Base-by-base conservation (phyloP, 1,140 invertebrate species). In the Drosophila subobscura region DNA sequence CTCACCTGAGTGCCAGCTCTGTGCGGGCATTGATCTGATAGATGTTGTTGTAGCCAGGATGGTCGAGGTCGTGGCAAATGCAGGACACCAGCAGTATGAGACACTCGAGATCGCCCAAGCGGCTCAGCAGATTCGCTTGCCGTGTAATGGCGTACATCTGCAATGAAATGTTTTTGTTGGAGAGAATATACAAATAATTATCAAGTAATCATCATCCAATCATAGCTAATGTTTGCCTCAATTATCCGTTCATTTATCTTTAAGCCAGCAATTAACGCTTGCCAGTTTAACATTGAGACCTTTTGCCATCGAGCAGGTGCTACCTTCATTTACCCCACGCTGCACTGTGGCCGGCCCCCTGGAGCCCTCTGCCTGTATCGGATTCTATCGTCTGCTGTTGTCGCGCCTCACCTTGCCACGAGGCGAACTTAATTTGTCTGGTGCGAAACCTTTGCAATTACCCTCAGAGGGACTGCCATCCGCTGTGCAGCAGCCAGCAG, bases 31-130 rank as follows among this genome's bases (percentile, higher is more conserved):
- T 97, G 76, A 97, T 97, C 92, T 97, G 96, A 92, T 97, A 97
- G 65, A 96, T 96, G 80, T 97, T 97, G 92, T 97, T 97, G 89
- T 96, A 97, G 27, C 97, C 97, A 4, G 97, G 97, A 93, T 98
- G 97, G 91, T 98, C 97, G 23, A 98, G 92, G 92, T 98, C 97
- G 91, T 98, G 97, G 83, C 96, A 97, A 41, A 97, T 96, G 90
- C 95, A 96, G 7, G 96, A 96, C 12, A 96, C 96, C 27, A 97
- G 93, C 33, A 97, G 92, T 45, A 97, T 95, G 8, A 96, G 93
- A 42, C 96, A 94, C 91, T 97, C 96, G 56, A 97, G 93, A 45
- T 95, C 93, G 20, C 95, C 94, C 61, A 97, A 94, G 73, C 94
- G 94, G 37, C 93, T 93, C 49, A 94, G 93, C 8, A 97, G 92